A percentile compares a stretch with the other conserved stretches of the same genome.
These are phyloP conservation scores for Dioctria rufipes DNA, from an alignment of 2,888 invertebrate genomes.

Conservation along the genomic window DNA sequence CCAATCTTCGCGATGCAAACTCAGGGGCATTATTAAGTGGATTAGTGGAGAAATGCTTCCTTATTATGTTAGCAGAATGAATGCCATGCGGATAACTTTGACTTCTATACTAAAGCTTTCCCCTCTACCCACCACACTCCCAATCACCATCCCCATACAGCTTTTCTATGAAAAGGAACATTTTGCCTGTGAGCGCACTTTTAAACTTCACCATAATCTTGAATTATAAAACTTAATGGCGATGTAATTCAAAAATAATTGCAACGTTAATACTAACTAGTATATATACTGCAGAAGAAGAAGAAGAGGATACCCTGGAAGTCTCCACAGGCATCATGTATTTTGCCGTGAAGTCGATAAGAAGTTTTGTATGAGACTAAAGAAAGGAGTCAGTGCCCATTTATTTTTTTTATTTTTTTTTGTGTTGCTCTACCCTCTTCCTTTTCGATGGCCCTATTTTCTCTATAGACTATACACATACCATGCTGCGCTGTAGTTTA, in stretches of 20 bases:
- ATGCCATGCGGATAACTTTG: constrained; percentile 32
- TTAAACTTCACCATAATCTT: constrained; percentile 46
- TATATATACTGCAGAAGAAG: constrained; percentile 35
- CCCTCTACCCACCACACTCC: neutral
- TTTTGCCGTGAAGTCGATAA: constrained; percentile 44
- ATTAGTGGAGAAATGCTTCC: constrained; percentile 46
- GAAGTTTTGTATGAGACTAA: constrained; percentile 24
- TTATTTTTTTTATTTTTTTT: neutral
- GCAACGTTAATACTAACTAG: constrained; percentile 49
- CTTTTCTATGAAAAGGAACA: constrained; percentile 8
- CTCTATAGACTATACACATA: too few species aligned
- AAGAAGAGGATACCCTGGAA: neutral
- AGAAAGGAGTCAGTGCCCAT: constrained; percentile 26
- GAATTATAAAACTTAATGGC: constrained; percentile 53
- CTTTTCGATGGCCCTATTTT: constrained; percentile 5
- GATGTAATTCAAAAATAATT: constrained; percentile 53
- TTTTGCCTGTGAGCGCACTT: constrained; percentile 45
- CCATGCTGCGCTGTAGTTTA: constrained; percentile 32
- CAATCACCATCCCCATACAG: neutral
- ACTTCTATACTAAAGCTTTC: neutral
- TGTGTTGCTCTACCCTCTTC: neutral
- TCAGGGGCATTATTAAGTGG: constrained; percentile 47
- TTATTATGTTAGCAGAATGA: constrained; percentile 41
- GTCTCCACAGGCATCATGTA: constrained; percentile 35
- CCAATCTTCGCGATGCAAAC: constrained; percentile 36